Evolutionary conservation across 1,140 invertebrate species (phyloP).

Genomic region (Steinernema feltiae): DNA sequence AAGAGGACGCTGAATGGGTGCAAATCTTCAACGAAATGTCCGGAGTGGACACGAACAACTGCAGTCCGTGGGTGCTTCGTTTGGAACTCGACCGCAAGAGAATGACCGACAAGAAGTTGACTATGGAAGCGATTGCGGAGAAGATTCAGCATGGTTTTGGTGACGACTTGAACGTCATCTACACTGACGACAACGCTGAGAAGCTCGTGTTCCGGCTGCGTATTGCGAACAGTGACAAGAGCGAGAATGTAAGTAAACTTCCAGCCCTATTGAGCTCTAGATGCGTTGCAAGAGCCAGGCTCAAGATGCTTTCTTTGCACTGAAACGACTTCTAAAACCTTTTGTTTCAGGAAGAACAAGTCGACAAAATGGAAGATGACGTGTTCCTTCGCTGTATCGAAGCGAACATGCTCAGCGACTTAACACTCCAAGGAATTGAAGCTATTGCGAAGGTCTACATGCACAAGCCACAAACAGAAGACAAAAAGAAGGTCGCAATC

Average conservation of each 20-base stretch:
- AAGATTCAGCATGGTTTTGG: conserved; percentile 98
- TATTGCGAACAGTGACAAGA: conserved; percentile 74
- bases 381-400: conserved; percentile 97
- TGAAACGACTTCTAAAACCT: too few species aligned
- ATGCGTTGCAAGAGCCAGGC: too few species aligned
- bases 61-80: conserved; percentile 94
- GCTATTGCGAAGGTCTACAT: conserved; percentile 80
- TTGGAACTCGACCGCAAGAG: conserved; percentile 92
- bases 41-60: conserved; percentile 92
- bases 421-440: conserved; percentile 81
- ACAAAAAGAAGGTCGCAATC: conserved; percentile 93
- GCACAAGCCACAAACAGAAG: conserved; percentile 95
- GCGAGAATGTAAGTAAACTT: too few species aligned
- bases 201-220: conserved; percentile 95
- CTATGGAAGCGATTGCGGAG: conserved; percentile 99
- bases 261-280: too few species aligned
- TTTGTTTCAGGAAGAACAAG: conserved; percentile 78
- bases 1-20: conserved; percentile 98
- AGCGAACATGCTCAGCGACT: conserved; percentile 95
- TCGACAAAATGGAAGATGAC: conserved; percentile 99
- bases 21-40: conserved; percentile 99
- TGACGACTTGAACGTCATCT: conserved; percentile 97
- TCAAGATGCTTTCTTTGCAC: too few species aligned
- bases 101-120: conserved; percentile 84
- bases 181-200: conserved; percentile 99